Evolutionary conservation across 2,113 vertebrate species (phyloP).

Genomic region (Hipposideros armiger): DNA sequence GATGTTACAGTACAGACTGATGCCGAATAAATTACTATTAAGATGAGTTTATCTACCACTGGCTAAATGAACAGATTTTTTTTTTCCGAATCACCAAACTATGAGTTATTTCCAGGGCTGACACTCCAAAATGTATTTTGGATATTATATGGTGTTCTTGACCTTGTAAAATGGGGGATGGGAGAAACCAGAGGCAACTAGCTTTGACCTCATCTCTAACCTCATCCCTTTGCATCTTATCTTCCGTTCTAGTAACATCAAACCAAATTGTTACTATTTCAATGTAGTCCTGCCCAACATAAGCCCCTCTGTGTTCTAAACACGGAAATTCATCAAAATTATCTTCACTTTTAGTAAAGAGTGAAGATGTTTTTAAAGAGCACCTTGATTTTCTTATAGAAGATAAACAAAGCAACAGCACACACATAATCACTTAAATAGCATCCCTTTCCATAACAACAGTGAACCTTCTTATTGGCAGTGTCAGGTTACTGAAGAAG

Average conservation of each 20-base stretch:
- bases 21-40: not conserved
- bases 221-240: not conserved
- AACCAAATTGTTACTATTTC: not conserved
- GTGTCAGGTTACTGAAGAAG: constrained; percentile 36
- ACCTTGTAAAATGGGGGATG: not conserved
- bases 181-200: not conserved
- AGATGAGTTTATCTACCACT: not conserved
- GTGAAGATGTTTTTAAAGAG: constrained; percentile 53
- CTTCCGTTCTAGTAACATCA: not conserved
- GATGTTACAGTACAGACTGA: not conserved
- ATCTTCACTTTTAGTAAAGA: constrained; percentile 40
- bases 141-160: not conserved
- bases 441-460: not conserved
- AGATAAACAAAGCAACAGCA: constrained; percentile 57
- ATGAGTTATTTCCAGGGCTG: not conserved
- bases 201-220: not conserved
- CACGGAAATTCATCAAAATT: constrained; percentile 45
- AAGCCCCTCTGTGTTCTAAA: constrained; percentile 14
- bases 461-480: not conserved
- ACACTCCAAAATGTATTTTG: not conserved
- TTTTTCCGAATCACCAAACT: not conserved
- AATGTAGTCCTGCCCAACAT: not conserved
- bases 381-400: constrained; percentile 58
- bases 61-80: not conserved
- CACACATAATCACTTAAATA: constrained; percentile 15